Conservation (phyloP, 2,113 vertebrate genomes). For the Cebidichthys violaceus region DNA sequence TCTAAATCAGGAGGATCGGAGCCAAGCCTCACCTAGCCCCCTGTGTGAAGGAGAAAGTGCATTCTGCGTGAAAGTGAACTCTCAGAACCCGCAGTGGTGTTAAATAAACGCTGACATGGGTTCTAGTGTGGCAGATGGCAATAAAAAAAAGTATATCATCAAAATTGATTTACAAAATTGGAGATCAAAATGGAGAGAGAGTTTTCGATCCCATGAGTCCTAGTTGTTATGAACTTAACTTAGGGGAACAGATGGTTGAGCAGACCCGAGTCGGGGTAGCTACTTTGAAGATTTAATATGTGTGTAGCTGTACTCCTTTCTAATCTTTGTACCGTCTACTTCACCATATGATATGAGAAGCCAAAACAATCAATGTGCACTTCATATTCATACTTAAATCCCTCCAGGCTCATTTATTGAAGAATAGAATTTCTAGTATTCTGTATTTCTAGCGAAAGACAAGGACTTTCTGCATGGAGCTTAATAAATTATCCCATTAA, state of each 20-base stretch:
- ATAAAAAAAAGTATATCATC: slow-evolving; percentile 30
- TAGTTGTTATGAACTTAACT: slow-evolving; percentile 53
- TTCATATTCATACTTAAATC: slow-evolving; percentile 4
- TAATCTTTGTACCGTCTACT: slow-evolving; percentile 8
- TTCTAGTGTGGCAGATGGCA: slow-evolving; percentile 57
- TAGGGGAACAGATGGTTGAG: slow-evolving; percentile 58
- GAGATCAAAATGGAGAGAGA: slow-evolving; percentile 34
- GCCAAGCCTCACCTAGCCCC: slow-evolving; percentile 50
- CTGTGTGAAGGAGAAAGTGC: slow-evolving; percentile 27
- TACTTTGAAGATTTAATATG: slow-evolving; percentile 34
- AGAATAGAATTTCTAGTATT: not conserved
- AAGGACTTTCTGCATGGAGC: not conserved
- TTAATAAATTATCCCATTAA: slow-evolving; percentile 17
- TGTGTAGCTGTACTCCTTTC: not conserved
- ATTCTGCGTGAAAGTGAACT: slow-evolving; percentile 48
- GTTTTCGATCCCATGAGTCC: slow-evolving; percentile 50
- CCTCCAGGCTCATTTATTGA: not conserved
- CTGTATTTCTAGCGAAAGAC: not conserved
- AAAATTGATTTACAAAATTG: slow-evolving; percentile 45
- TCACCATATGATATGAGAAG: not conserved
- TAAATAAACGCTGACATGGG: slow-evolving; percentile 47
- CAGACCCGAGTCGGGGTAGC: slow-evolving; percentile 22
- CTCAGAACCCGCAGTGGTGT: not conserved
- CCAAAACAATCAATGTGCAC: not conserved
- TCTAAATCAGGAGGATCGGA: slow-evolving; percentile 56